Evolutionary conservation across 2,888 invertebrate species (phyloP).

Genomic region (Pherbina coryleti): DNA sequence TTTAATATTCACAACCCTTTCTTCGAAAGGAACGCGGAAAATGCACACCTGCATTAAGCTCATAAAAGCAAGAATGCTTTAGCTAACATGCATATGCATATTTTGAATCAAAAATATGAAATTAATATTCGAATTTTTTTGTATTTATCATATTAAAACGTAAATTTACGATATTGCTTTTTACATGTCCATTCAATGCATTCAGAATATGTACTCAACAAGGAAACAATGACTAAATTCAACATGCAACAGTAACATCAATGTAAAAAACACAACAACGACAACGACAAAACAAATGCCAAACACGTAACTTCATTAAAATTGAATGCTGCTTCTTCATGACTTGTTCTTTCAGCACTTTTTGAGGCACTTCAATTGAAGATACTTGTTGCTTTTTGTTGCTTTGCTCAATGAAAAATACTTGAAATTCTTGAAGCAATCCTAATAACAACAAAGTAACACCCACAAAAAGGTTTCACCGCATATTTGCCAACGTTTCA

Average conservation of each 20-base stretch:
- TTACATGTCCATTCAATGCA: too few species aligned
- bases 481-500: neutral
- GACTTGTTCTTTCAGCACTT: neutral
- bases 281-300: neutral
- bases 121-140: too few species aligned
- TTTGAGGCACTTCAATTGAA: neutral
- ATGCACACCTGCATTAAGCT: too few species aligned
- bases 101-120: too few species aligned
- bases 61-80: too few species aligned
- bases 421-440: neutral
- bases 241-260: neutral
- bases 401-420: neutral
- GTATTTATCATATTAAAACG: too few species aligned
- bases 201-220: too few species aligned
- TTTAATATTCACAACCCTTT: too few species aligned
- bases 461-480: neutral
- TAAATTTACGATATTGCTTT: too few species aligned
- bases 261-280: neutral
- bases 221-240: too few species aligned
- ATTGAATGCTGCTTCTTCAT: neutral
- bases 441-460: neutral
- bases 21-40: too few species aligned
- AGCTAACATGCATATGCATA: too few species aligned
- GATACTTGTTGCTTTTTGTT: neutral
- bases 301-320: slow-evolving; percentile 14